Evolutionary conservation across 2,113 vertebrate genomes (phyloP), one percentile per base, ranked within the genome.

Genomic region (Amphilophus citrinellus): DNA sequence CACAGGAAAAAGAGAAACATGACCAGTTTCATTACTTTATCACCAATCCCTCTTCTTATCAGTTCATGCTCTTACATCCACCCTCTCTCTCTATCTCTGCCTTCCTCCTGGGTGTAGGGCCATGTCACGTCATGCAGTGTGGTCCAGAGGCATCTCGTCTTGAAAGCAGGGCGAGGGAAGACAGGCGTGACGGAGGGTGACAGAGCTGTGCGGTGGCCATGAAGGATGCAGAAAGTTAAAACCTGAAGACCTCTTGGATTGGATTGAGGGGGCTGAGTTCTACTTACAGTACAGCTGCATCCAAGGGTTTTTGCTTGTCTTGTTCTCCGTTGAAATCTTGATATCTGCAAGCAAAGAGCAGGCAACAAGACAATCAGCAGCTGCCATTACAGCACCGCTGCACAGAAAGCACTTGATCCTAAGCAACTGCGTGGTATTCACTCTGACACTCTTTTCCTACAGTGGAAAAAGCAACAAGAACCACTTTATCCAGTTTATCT

Each of bases 141-240:
- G 84, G 85, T 56, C 87, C 57, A 9, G 39, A 89, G 84, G 84
- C 91, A 79, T 88, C 88, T 86, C 35, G 27, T 87, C 89, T 79
- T 65, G 62, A 71, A 75, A 81, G 77, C 39, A 59, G 79, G 80
- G 76, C 10, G 80, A 73, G 75, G 66, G 93, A 85, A 92, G 94
- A 96, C 93, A 95, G 86, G 93, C 92, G 79, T 95, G 94, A 94
- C 93, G 65, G 77, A 82, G 77, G 85, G 91, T 89, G 93, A 89
- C 93, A 87, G 93, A 91, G 85, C 84, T 20, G 68, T 79, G 76
- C 14, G 15, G 4, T 18, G 61, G 27, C 83, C 83, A 79, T 73
- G 71, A 30, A 73, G 79, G 79, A 89, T 11, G 77, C 50, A 39
- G 53, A 60, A 32, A 58, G 79, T 30, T 35, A 37, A 63, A 83